Base-by-base conservation (phyloP, 1,140 invertebrate genomes). In the Zaprionus lachaisei region DNA sequence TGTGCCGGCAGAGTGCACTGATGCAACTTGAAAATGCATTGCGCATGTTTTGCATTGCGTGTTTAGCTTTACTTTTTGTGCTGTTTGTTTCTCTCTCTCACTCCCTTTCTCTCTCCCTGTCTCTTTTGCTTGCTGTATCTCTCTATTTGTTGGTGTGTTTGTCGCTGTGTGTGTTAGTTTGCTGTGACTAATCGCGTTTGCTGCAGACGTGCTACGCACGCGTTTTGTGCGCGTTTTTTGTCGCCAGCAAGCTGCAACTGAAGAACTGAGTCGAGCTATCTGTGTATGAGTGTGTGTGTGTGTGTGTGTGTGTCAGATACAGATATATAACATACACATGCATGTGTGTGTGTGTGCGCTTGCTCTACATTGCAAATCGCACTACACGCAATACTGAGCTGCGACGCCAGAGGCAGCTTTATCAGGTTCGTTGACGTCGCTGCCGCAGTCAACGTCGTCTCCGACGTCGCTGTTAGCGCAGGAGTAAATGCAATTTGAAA, bases 21-120 rank as follows among this genome's bases (percentile, higher is more conserved):
- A 83, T 87, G 84, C 83, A 87, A 83, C 64, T 54, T 58, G 72
- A 73, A 87, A 84, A 80, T 83, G 84, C 84, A 84, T 80, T 82
- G 83, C 83, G 80, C 83, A 83, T 83, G 78, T 79, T 77, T 57
- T 57, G 44, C 80, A 72, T 87, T 87, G 83, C 84, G 83, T 83
- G 83, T 87, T 89, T 81, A 1, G 58, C 47, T 62, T 75, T 57
- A 54, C 38, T 49, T 60, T 60, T 28, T 5, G n/a, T 31, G 67
- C 20, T 38, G 24, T 17, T 17, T 34, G 7, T 55, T 5, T 49
- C 4, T 41, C 24, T 15, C 12, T 51, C 20, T 20, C 4, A 31
- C 24, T 15, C 12, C 2, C 47, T 51, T 20, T 20, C 47, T 22
- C 24, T 20, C 2, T n/a, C 20, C 28, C 17, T 49, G 15, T 22